These are phyloP conservation scores for Corvus moneduloides DNA, from an alignment of 2,113 vertebrate genomes.

Conservation along the genomic window DNA sequence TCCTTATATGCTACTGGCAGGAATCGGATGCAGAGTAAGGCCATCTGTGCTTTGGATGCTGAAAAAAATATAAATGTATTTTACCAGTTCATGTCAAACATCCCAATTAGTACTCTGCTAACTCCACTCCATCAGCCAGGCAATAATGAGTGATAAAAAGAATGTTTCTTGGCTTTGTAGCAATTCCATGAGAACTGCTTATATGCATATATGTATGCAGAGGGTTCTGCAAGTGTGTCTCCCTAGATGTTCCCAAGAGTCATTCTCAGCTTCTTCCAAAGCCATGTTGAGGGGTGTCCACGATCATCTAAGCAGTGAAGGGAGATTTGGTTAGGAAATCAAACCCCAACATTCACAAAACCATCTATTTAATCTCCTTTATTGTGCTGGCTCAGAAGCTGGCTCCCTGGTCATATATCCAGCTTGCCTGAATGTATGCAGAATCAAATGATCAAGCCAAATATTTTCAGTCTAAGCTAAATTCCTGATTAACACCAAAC, in stretches of 20 bases:
- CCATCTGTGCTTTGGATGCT: neutral
- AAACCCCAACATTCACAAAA: neutral
- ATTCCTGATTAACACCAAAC: neutral
- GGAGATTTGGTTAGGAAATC: neutral
- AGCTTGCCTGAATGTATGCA: neutral
- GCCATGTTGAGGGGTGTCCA: neutral
- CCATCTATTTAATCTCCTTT: neutral
- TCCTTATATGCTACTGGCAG: neutral
- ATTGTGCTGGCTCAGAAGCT: neutral
- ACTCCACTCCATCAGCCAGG: neutral
- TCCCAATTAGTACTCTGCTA: conserved; percentile 9
- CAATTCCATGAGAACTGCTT: neutral
- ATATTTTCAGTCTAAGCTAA: neutral
- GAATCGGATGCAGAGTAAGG: neutral
- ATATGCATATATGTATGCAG: neutral
- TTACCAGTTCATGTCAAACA: neutral
- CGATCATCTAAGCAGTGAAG: neutral
- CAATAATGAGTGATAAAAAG: neutral
- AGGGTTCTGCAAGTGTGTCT: neutral
- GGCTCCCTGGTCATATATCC: neutral
- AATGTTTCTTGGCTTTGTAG: neutral
- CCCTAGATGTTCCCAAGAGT: neutral
- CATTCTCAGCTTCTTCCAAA: neutral
- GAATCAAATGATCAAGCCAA: neutral
- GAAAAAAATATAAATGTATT: neutral